These are phyloP conservation scores for Tipula lateralis DNA, from an alignment of 2,888 invertebrate species.

Conservation along the genomic window DNA sequence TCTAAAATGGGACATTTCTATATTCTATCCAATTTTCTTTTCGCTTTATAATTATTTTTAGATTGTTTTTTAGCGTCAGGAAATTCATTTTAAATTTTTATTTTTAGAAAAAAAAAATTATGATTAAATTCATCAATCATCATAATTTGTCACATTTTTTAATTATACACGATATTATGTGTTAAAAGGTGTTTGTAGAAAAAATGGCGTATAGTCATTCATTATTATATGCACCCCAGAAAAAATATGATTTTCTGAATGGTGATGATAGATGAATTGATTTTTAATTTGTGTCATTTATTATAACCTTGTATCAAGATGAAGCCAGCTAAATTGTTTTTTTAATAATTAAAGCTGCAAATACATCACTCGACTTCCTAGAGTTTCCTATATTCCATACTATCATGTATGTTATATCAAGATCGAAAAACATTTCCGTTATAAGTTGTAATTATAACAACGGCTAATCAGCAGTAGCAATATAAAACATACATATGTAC, in stretches of 20 bases:
- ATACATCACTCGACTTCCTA: neutral
- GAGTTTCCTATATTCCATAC: neutral
- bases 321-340: neutral
- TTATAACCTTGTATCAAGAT: neutral
- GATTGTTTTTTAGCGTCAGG: neutral
- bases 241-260: neutral
- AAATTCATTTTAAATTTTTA: neutral
- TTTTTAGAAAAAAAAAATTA: neutral
- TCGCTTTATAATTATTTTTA: constrained; percentile 11
- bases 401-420: neutral
- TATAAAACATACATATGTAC: neutral
- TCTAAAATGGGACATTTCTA: neutral
- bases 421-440: neutral
- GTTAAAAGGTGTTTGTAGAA: neutral
- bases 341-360: neutral
- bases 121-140: constrained; percentile 24
- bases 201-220: neutral
- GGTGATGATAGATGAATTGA: neutral
- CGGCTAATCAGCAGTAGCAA: neutral
- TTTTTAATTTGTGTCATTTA: neutral
- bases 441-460: neutral
- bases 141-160: constrained; percentile 11
- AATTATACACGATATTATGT: neutral
- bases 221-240: neutral
- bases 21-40: neutral